Evolutionary conservation across 2,888 invertebrate genomes (phyloP), one percentile per base, ranked within the genome.

Genomic region (Drosophila stalkeri): DNA sequence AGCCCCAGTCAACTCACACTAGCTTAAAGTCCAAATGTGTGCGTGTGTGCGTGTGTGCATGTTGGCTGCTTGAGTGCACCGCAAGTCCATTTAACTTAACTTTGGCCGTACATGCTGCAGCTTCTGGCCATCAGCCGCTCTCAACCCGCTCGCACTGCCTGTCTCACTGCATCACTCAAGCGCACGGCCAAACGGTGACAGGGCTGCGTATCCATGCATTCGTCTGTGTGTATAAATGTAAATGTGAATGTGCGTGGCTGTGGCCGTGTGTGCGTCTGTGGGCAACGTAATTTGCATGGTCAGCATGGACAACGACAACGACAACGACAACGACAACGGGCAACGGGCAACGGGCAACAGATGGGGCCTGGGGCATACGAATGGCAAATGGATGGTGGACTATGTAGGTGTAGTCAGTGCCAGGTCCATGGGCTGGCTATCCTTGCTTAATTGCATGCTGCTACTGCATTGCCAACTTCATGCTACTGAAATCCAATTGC

Each of bases 51-150:
- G 61, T 49, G 61, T 59, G 62, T 41, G 46, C 27, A 33, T 56
- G 66, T 27, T 47, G 80, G 63, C 78, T 87, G 88, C 82, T 86
- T 89, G 90, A 85, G 86, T 86, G 88, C 86, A 90, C 85, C 85
- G 71, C 89, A 90, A 90, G 85, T 90, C 85, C 90, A 85, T 85
- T 85, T 85, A 85, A 85, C 86, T 85, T 85, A 88, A 80, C 85
- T 85, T 85, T 75, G 89, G 72, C 62, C 81, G 49, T 60, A 69
- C 79, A 65, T 69, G 75, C 67, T 62, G 46, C 86, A 62, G 60
- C 49, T 37, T 37, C 61, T 65, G 64, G 62, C 59, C 27, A 52
- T 18, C 33, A n/a, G 56, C 31, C 41, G 43, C 27, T 6, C 27
- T 6, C 27, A 27, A 27, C 6, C 27, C 27, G 27, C 27, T 27